Evolutionary conservation across 1,140 invertebrate genomes (phyloP), one percentile per base, ranked within the genome.

Genomic region (Ostrea denselamellosa): DNA sequence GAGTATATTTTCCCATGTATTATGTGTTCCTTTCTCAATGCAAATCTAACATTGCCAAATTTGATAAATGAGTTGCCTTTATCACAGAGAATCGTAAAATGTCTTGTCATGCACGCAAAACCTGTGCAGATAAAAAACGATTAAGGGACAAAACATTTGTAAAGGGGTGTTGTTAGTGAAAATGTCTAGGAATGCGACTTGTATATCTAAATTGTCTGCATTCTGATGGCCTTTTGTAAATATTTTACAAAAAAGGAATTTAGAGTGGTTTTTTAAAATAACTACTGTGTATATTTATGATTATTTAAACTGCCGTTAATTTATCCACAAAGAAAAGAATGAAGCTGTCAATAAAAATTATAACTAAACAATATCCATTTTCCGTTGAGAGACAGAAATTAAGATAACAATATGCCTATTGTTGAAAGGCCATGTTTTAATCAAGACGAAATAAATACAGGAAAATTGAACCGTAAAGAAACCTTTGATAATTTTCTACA

Each of bases 1-100:
- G 25, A 77, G 14, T 25, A 77, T 77, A 77, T 28, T 77, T 77
- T 77, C 25, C 58, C 68, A 77, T 77, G 22, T 62, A 28, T 77
- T 77, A 25, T 77, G 28, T 77, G 25, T 77, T 28, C 2, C 12
- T 77, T 28, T 77, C 5, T 25, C 22, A 77, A 77, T 77, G 28
- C 25, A 77, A 77, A 10, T 9, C 22, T 28, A 34, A 10, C 68
- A 3, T 34, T 34, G 68, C 68, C 68, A 77, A 77, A 34, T 14
- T 25, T 77, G 68, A 77, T 77, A 22, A 77, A 77, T 28, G 25
- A 22, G 68, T 77, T 62, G 14, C 58, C n/a, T 17, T 62, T 62
- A 62, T 62, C 58, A 7, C 5, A 62, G n/a, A 62, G 12, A 62
- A n/a, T n/a, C n/a, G n/a, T n/a, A 19, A 10, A 58, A n/a, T 17